Evolutionary conservation across 2,888 invertebrate genomes (phyloP), one percentile per base, ranked within the genome.

Genomic region (Dasysyrphus albostriatus): DNA sequence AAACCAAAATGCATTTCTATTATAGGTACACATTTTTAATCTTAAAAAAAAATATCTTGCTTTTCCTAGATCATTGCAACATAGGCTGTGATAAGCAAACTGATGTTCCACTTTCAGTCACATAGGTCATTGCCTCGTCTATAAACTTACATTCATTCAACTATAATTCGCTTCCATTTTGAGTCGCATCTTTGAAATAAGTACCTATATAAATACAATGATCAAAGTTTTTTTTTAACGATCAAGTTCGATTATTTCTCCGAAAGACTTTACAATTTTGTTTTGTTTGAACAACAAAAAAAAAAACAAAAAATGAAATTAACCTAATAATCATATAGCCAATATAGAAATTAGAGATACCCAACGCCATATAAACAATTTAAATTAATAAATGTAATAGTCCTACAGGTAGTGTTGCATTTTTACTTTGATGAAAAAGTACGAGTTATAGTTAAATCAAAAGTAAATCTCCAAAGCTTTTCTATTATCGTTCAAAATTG

Each of bases 191-290:
- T 9, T 16, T 14, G 9, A 58, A 16, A 58, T 58, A 32, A 6
- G 0, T 54, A 54, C 0, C 2, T 34, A 16, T 9, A n/a, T 56
- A 32, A 1, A 51, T 14, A 32, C 16, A 32, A n/a, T n/a, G 34
- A 49, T 29, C n/a, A 29, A 54, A 54, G 3, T 56, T 7, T 61
- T 61, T 39, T 51, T 75, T 47, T n/a, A 39, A 74, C 61, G 56
- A 83, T 83, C 83, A 83, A 79, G 79, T 83, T 69, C 83, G 79
- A 83, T 83, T 74, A 67, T 83, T 73, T 67, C 77, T 65, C 59
- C 72, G 10, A 32, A 69, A 69, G 29, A 16, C 19, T 19, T 58
- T 42, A 12, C 37, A 65, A 14, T 49, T 42, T 72, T 74, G 19
- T 69, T 69, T 19, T 34, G 65, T 29, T 10, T 42, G 39, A 24